Evolutionary conservation across 1,140 invertebrate species (phyloP), one percentile per base, ranked within the genome.

Genomic region (Agrypnia vestita): DNA sequence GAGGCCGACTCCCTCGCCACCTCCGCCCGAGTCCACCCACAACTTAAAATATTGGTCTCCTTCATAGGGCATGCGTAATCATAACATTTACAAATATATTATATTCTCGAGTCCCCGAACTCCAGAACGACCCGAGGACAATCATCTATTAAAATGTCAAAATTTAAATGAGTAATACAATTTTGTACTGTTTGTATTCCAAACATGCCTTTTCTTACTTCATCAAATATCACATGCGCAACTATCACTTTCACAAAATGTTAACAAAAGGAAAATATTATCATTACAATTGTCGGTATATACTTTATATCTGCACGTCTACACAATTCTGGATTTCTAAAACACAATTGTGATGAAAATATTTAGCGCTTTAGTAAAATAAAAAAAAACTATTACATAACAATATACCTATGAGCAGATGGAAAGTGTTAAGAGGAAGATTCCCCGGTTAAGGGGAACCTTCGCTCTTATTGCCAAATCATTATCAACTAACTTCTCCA

Each of bases 171-270:
- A 82, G 78, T 80, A 80, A 83, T 83, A 83, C 82, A 80, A 78
- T 80, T 83, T 83, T 83, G 82, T 83, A 83, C 82, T 83, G 82
- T 82, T 82, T 76, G 67, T 76, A 78, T 80, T 76, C 72, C 79
- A 76, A 80, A 80, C 79, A 59, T 59, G 59, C 79, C 46, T 55
- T 78, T 79, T 73, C 79, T 76, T 69, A 67, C 72, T 47, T 76
- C 47, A 69, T 67, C 79, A 75, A 67, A 80, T 80, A 75, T 80
- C 79, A 80, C 79, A 76, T 80, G 73, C 79, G 73, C 79, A 76
- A 47, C 56, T 53, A 77, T 69, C 76, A 77, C 76, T 69, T 77
- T 46, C 76, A 77, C 76, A 21, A 69, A 51, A 61, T 59, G 53
- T 49, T 67, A 77, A 17, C 64, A 35, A 55, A 49, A 21, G 76